A percentile compares a stretch with the other conserved stretches of the same genome.
These are phyloP conservation scores for Sarcophaga carnaria DNA, from an alignment of 2,888 invertebrate genomes.

Conservation along the genomic window DNA sequence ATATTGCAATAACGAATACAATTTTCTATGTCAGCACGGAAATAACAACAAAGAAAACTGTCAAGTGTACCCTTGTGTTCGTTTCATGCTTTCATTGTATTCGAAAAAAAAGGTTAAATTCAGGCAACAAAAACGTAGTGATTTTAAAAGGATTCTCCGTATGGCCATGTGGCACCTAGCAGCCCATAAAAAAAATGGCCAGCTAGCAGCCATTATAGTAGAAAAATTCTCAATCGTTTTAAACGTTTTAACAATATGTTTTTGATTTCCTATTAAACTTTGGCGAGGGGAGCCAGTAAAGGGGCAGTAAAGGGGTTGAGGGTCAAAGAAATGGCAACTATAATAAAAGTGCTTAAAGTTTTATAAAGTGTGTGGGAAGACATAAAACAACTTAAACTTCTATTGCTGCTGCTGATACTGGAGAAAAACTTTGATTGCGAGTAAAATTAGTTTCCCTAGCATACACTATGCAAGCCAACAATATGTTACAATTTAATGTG, in stretches of 20 bases:
- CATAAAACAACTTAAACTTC: neutral
- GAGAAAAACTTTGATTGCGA: constrained; percentile 46
- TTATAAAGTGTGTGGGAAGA: neutral
- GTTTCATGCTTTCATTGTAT: neutral
- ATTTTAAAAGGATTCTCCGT: neutral
- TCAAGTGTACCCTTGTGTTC: neutral
- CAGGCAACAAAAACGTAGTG: neutral
- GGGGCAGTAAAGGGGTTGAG: neutral
- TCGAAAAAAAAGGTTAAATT: neutral
- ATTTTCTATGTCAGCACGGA: neutral
- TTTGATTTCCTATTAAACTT: neutral
- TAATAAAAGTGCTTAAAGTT: neutral
- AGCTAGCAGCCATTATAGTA: neutral
- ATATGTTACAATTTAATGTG: constrained; percentile 65
- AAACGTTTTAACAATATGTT: neutral
- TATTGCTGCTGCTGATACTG: too few species aligned
- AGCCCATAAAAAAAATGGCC: neutral
- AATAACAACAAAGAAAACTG: neutral
- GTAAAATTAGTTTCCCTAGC: constrained; percentile 63
- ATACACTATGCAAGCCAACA: constrained; percentile 46
- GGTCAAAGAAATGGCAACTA: neutral
- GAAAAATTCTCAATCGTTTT: neutral
- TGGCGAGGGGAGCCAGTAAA: neutral
- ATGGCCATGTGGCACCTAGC: neutral
- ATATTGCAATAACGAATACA: neutral